Percentiles rank a stretch among this genome's conserved stretches.
These are phyloP conservation scores for Abramis brama DNA, from an alignment of 2,113 vertebrate genomes.

Conservation along the genomic window DNA sequence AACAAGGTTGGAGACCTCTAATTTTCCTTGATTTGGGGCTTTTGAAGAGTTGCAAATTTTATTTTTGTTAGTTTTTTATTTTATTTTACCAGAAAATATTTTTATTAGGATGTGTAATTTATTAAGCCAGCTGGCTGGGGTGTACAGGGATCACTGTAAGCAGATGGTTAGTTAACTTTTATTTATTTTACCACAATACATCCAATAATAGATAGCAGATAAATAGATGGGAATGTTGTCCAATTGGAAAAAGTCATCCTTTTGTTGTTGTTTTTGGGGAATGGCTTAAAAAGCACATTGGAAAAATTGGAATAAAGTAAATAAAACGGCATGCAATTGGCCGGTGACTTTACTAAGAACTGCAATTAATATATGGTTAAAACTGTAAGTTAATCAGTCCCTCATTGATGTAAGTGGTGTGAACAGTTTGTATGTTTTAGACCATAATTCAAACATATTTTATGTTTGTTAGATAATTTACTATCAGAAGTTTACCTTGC, in stretches of 20 bases:
- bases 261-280: not conserved
- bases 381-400: not conserved
- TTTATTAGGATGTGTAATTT: not conserved
- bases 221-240: not conserved
- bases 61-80: not conserved
- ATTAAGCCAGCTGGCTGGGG: not conserved
- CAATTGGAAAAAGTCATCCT: not conserved
- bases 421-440: not conserved
- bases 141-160: not conserved
- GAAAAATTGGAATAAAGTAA: not conserved
- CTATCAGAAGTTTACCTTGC: too few species aligned
- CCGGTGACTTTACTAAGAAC: not conserved
- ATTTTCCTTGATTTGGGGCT: not conserved
- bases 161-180: slow-evolving; percentile 12
- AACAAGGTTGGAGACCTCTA: not conserved
- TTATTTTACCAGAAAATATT: not conserved
- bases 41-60: not conserved
- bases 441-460: not conserved
- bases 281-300: not conserved
- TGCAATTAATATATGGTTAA: not conserved
- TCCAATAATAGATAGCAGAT: not conserved
- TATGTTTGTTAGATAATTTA: not conserved
- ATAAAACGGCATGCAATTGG: not conserved
- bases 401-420: not conserved
- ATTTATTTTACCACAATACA: not conserved